Base-by-base conservation (phyloP, 92 coral and sea anemone species). In the Porites evermanni region DNA sequence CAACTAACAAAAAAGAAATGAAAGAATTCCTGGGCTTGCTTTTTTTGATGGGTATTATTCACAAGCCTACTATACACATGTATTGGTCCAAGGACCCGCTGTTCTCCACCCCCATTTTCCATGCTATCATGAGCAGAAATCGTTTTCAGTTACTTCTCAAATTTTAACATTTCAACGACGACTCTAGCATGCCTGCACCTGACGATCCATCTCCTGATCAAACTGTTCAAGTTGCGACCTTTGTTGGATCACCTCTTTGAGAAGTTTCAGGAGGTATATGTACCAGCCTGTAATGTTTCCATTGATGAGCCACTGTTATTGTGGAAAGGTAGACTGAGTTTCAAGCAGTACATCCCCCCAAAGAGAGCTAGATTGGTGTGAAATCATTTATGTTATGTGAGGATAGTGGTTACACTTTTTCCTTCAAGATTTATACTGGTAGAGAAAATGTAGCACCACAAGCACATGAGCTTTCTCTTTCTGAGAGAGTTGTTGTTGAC, bases 161-260 rank as follows among this genome's bases (percentile, higher is more conserved):
- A 29, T 85, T 85, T 78, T 18, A 77, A 18, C 89, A 85, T 70
- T 85, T 85, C 69, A 69, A 77, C 50, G 88, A 88, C 24, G 82
- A 88, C 69, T 7, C 32, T 21, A 18, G 17, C 13, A 29, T 29
- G 26, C 79, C 23, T 74, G 79, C 83, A 38, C 77, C 91, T 16
- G 78, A 78, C 69, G 87, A 83, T 71, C 69, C 85, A 29, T 24
- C 77, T 26, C 83, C 65, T 14, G 91, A 91, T 66, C 26, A 61
- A 78, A 19, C 61, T 91, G 10, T 82, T 63, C 81, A 91, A 87
- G 66, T 29, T 29, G 32, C 32, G 23, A 17, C 71, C 71, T 17
- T 72, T 72, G 32, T 44, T 70, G 23, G 90, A 87, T 66, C 70
- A 68, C 32, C 50, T 80, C 4, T 50, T 59, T 32, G 8, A 70